Evolutionary conservation across 1,140 invertebrate species (phyloP), one percentile per base, ranked within the genome.

Genomic region (Pteromalus puparum): DNA sequence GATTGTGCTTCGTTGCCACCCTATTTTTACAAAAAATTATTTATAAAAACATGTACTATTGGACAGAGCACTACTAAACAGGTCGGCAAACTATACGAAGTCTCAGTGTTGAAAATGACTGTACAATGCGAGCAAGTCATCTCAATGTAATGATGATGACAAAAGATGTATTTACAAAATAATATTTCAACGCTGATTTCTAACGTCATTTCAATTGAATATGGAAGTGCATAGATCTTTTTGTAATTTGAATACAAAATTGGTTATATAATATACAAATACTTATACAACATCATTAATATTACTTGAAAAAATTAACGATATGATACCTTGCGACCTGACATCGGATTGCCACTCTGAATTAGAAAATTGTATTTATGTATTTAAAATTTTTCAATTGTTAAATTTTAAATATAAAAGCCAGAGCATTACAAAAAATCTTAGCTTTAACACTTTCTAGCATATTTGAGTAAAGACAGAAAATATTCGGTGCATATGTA

Each of bases 1-100:
- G 92, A 93, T 10, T 92, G 89, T 78, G 92, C 93, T 88, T 95
- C 94, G 83, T 74, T 85, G 24, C 84, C 84, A 48, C 84, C 84
- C 84, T 85, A 67, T 70, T 70, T 84, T 28, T 4, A n/a, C 9
- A 24, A 42, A 80, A 42, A 68, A 28, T 65, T 67, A 12, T 61
- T 78, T 38, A 21, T 28, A 70, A 30, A 13, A 70, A 15, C 28
- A 13, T 28, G 4, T 4, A 15, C 30, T 70, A 30, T 7, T 12
- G 0, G 67, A 5, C 67, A n/a, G 10, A 70, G 24, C 18, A 70
- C 65, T 70, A 70, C 26, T 70, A 70, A 42, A 26, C 9, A 28
- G 26, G 26, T 70, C 26, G 30, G 15, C 24, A 70, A 70, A 61
- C 53, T 61, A 61, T 34, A 15, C 26, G 2, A 72, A n/a, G 21